Evolutionary conservation across 2,113 vertebrate genomes (phyloP), one percentile per base, ranked within the genome.

Genomic region (Poecilia latipinna): DNA sequence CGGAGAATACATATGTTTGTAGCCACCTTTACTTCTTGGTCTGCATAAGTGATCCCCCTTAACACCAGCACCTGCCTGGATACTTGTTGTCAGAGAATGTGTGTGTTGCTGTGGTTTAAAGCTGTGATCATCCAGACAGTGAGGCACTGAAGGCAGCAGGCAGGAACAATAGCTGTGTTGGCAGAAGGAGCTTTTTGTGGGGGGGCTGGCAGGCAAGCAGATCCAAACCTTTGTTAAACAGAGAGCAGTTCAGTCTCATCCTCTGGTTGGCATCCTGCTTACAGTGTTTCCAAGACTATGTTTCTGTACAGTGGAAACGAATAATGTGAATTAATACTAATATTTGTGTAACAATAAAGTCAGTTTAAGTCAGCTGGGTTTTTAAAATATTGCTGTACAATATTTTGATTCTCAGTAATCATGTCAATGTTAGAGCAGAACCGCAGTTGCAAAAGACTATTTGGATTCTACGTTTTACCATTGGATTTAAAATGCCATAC

Each of bases 141-240:
- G 88, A 87, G 78, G 76, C 80, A 85, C 62, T 80, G 79, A 83
- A 89, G 77, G 83, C 78, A 83, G 71, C 68, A 32, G 72, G 33
- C 74, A 77, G 72, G 87, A 78, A 91, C 92, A 93, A 94, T 90
- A 64, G 90, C 68, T 78, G 84, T 67, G 60, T 71, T 85, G 78
- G 79, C 83, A 91, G 90, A 92, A 89, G 85, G 86, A 82, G 79
- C 61, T 89, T 84, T 90, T 90, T 94, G 86, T 88, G 37, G 73
- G 75, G 54, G 88, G 80, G 79, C 79, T 84, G 74, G 86, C 76
- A 80, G 68, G 74, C 73, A 89, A 89, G 85, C 82, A 84, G 70
- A 86, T 78, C 77, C 85, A 70, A 81, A 77, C 61, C 83, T 86
- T 89, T 87, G 85, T 89, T 74, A 71, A 72, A 70, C 70, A 77